Base-by-base conservation (phyloP, 2,888 invertebrate species). In the Tuta absoluta region DNA sequence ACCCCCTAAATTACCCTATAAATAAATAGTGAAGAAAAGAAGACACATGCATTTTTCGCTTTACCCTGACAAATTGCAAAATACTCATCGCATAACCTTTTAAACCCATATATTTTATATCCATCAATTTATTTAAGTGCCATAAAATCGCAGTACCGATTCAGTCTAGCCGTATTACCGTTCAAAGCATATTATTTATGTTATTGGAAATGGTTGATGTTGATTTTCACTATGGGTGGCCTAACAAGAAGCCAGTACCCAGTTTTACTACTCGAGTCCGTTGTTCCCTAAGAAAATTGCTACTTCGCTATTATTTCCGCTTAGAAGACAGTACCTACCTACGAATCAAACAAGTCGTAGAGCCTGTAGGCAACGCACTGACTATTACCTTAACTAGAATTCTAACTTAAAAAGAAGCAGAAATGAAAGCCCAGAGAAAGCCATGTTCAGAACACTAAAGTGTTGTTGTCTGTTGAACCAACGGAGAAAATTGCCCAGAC, bases 111-210 rank as follows among this genome's bases (percentile, higher is more conserved):
- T 45, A 14, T 14, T 38, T 38, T 38, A 11, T 7, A 38, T 10
- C 41, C 41, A 14, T n/a, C 41, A 41, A 41, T 49, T 49, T 21
- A 49, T 23, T 49, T 21, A 11, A 21, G 1, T 23, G 17, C 21
- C 49, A 21, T 49, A 49, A 23, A 21, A 49, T 49, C 23, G 19
- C 5, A 53, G 21, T 23, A 53, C 5, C 23, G 14, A 12, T 23
- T 53, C 23, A 23, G 14, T 23, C 21, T 53, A 23, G 51, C 12
- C 21, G 14, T 53, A 75, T 75, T 63, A 14, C 71, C 67, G 65
- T 71, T 77, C 81, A 79, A 82, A 82, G 82, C 81, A 81, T 11
- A 78, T 74, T 75, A 85, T 86, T 85, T 84, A 85, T 82, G 74
- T 75, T 72, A 75, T 79, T 82, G 84, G 80, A 86, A 85, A 86